Base-by-base conservation (phyloP, 2,888 invertebrate genomes). In the Timema cristinae region DNA sequence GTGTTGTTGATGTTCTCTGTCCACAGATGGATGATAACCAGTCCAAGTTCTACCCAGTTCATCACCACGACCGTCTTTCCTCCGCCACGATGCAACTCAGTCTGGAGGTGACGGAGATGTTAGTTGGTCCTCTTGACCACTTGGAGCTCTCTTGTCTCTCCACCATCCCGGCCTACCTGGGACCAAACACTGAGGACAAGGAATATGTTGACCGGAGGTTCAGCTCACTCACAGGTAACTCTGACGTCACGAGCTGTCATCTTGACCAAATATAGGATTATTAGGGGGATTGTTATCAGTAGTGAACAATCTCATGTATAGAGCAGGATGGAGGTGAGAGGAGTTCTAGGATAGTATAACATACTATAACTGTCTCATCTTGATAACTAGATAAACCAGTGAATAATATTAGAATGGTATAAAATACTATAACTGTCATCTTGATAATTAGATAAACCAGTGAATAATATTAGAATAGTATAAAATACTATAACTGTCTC, bases 101-200 rank as follows among this genome's bases (percentile, higher is more conserved):
- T 81, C 88, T 93, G 71, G 54, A 61, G 49, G 88, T 93, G 76
- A 89, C 90, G 4, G 90, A 90, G 77, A 84, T 91, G 61, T 89
- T 90, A 77, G 87, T 88, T 50, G 90, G 90, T 6, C 88, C 87
- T 50, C 90, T 91, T 77, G 91, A 91, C 0, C 85, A 87, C 71
- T 83, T 92, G 75, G 88, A 90, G 79, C 86, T 93, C 73, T 91
- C 90, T 51, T 93, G 93, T 79, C 86, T 91, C 74, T 88, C 92
- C 56, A 92, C 93, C 68, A 93, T 93, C 77, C 93, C 93, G 0
- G 89, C 90, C 72, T 90, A 90, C 76, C 87, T 91, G 32, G 89
- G 87, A 15, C 66, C 48, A 7, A 32, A 32, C 32, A 32, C 32
- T 4, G 72, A 74, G 47, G 69, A 69, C n/a, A 88, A 88, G 54